These are phyloP conservation scores for Euspilapteryx auroguttella DNA, from an alignment of 2,888 invertebrate genomes.

Conservation along the genomic window DNA sequence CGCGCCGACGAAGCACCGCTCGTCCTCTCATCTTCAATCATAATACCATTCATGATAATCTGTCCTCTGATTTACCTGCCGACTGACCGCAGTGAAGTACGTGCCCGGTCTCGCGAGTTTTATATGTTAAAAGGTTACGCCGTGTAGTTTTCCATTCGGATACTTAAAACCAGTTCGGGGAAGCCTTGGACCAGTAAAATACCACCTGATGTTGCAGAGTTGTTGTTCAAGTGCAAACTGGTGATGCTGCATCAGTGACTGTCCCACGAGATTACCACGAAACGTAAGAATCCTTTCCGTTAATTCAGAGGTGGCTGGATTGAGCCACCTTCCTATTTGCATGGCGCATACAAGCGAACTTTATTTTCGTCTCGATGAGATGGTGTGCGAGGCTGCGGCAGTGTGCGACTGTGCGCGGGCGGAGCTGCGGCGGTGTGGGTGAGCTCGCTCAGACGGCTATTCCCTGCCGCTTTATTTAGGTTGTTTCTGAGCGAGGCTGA, in stretches of 20 bases:
- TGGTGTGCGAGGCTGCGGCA: constrained; percentile 23
- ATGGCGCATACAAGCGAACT: constrained; percentile 58
- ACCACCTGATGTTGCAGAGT: no score
- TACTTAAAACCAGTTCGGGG: constrained; percentile 48
- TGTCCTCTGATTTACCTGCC: no score
- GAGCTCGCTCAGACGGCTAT: no score
- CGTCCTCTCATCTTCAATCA: constrained; percentile 6
- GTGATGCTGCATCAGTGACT: constrained; percentile 58
- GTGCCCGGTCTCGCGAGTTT: constrained; percentile 51
- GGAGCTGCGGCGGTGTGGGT: no score
- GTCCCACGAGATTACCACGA: constrained; percentile 55
- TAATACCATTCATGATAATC: constrained; percentile 54
- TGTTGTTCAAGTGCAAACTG: no score
- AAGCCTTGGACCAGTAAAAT: no score
- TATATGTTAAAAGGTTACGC: constrained; percentile 34
- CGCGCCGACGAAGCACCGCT: constrained; percentile 44
- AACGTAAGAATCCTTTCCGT: constrained; percentile 58
- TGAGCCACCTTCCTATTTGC: constrained; percentile 54
- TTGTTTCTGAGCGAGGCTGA: constrained; percentile 11
- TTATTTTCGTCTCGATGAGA: constrained; percentile 54
- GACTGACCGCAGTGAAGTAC: constrained; percentile 42
- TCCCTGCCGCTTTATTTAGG: constrained; percentile 35
- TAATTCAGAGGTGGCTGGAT: constrained; percentile 34
- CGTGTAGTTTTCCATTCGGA: no score
- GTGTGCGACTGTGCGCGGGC: no score